phyloP scores from a whole-genome alignment of 2,113 vertebrate genomes.

The Macrotus californicus region DNA sequence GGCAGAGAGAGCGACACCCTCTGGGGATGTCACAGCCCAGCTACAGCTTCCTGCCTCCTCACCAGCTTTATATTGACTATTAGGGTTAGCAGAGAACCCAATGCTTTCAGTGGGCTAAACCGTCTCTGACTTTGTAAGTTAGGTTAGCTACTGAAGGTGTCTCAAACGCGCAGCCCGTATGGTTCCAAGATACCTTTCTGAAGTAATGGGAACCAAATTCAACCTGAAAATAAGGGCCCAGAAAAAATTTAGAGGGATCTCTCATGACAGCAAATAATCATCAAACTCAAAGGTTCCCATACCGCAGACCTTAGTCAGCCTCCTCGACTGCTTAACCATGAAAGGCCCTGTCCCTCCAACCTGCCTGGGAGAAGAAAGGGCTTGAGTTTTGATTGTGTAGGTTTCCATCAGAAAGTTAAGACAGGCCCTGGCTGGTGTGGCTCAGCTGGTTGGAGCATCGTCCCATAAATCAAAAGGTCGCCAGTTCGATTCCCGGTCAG shows the following conservation, averaged over 20 bases:
- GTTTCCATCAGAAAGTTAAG: not conserved
- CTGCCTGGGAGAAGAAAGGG: not conserved
- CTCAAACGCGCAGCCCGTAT: not conserved
- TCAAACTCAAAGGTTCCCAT: not conserved
- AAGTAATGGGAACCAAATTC: not conserved
- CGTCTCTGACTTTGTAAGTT: slow-evolving; percentile 23
- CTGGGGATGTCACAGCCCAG: slow-evolving; percentile 43
- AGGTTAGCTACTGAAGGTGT: not conserved
- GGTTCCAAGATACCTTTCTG: not conserved
- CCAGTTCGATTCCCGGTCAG: too few species aligned
- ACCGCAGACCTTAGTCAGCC: rapidly evolving
- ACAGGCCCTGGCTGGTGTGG: too few species aligned
- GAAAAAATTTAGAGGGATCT: not conserved
- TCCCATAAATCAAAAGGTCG: too few species aligned
- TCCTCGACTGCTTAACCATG: not conserved
- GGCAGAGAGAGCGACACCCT: slow-evolving; percentile 27
- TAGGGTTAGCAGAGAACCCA: slow-evolving; percentile 11
- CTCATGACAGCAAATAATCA: not conserved
- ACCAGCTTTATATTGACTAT: slow-evolving; percentile 8
- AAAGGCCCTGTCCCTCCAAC: not conserved
- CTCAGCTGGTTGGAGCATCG: too few species aligned
- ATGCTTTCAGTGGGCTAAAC: not conserved
- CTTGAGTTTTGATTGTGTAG: not conserved
- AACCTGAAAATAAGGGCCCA: not conserved
- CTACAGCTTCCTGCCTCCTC: slow-evolving; percentile 26